Evolutionary conservation across 2,888 invertebrate species (phyloP).

Genomic region (Amblyjoppa proteus): DNA sequence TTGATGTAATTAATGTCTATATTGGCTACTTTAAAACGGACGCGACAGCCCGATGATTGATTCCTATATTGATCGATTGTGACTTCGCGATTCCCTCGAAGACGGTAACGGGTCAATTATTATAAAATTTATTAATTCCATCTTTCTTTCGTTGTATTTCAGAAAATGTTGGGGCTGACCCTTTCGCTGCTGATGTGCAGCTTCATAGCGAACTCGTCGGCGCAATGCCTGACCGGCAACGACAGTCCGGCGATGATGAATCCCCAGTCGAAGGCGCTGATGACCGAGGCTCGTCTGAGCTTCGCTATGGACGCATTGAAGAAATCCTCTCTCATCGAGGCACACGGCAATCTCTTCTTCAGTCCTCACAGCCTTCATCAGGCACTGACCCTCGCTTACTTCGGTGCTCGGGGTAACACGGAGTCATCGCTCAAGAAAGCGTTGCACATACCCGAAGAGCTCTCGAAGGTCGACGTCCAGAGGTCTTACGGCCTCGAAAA

Average conservation of each 20-base stretch:
- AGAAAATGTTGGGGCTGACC: slow-evolving; percentile 70
- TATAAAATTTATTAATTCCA: background rate
- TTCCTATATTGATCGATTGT: background rate
- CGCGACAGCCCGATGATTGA: background rate
- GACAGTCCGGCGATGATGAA: slow-evolving; percentile 81
- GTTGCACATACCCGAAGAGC: slow-evolving; percentile 87
- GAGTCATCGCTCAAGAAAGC: slow-evolving; percentile 89
- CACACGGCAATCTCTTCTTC: slow-evolving; percentile 93
- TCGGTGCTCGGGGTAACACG: slow-evolving; percentile 90
- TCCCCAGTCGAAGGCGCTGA: slow-evolving; percentile 80
- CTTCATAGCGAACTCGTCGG: slow-evolving; percentile 59
- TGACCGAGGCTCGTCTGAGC: slow-evolving; percentile 88
- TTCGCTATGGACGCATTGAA: slow-evolving; percentile 91
- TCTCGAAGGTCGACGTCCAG: slow-evolving; percentile 90
- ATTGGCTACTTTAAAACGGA: no score
- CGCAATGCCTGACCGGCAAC: slow-evolving; percentile 86
- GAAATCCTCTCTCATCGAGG: slow-evolving; percentile 88
- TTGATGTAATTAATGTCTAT: no score
- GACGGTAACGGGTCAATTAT: background rate
- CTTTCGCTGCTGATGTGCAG: slow-evolving; percentile 68
- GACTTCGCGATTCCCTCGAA: background rate
- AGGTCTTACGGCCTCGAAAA: slow-evolving; percentile 91
- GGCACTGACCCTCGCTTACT: slow-evolving; percentile 92
- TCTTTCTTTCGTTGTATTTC: slow-evolving; percentile 47
- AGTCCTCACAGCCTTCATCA: slow-evolving; percentile 95